phyloP scores from a whole-genome alignment of 2,797 vertebrate species.

The Echeneis naucrates region DNA sequence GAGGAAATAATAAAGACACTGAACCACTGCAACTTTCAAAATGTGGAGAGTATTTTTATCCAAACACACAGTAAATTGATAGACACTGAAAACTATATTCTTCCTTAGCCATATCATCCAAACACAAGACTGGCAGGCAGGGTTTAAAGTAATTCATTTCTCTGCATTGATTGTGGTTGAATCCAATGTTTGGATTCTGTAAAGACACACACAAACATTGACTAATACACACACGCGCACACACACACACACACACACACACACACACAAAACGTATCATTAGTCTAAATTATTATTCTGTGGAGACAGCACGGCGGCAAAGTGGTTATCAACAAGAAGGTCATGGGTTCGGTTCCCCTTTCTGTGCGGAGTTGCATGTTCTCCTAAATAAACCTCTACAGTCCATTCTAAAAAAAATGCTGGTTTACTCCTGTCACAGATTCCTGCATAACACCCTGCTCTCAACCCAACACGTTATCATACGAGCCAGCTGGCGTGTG shows the following conservation, averaged over 20 bases:
- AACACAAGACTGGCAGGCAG: background rate
- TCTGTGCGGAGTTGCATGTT: no score
- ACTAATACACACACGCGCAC: conserved; percentile 16
- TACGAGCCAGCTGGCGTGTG: conserved; percentile 66
- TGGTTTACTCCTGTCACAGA: conserved; percentile 37
- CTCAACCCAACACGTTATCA: conserved; percentile 36
- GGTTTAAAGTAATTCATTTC: background rate
- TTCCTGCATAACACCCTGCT: conserved; percentile 41
- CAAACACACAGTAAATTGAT: background rate
- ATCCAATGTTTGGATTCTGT: no score
- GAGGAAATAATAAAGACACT: background rate
- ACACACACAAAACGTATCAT: conserved; percentile 9
- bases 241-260: background rate
- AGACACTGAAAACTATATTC: background rate
- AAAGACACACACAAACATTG: background rate
- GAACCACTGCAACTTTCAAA: background rate
- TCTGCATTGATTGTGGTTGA: background rate
- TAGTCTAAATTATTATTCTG: conserved; percentile 16
- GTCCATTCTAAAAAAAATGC: conserved; percentile 29
- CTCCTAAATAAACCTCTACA: conserved; percentile 7
- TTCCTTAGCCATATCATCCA: background rate
- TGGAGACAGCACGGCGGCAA: no score
- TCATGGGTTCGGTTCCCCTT: no score
- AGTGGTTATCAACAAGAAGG: no score
- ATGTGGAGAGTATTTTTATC: background rate